phyloP scores from a whole-genome alignment of 2,113 vertebrate genomes.

The Passer domesticus region DNA sequence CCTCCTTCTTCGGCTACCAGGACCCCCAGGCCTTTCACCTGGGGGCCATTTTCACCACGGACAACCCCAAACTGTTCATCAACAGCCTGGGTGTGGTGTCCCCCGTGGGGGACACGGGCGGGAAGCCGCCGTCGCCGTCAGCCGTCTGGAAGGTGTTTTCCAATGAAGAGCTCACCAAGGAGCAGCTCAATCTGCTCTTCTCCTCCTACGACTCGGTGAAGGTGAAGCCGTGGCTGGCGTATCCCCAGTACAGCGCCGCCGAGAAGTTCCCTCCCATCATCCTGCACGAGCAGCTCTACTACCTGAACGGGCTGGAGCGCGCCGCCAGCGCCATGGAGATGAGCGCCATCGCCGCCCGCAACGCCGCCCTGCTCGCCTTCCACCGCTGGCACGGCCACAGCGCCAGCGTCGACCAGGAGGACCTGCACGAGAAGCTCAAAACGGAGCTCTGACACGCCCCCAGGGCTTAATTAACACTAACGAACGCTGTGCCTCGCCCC shows the following conservation, averaged over 20 bases:
- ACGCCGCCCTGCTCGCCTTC: slow-evolving; percentile 85
- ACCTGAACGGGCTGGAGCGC: slow-evolving; percentile 86
- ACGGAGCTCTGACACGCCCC: slow-evolving; percentile 79
- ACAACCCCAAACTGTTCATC: slow-evolving; percentile 76
- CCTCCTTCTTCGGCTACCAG: slow-evolving; percentile 79
- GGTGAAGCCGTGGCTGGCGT: slow-evolving; percentile 84
- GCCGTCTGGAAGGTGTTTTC: slow-evolving; percentile 91
- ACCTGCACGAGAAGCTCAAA: slow-evolving; percentile 83
- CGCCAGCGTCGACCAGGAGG: slow-evolving; percentile 84
- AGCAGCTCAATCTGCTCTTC: slow-evolving; percentile 82
- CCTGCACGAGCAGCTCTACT: slow-evolving; percentile 87
- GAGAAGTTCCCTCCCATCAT: slow-evolving; percentile 82
- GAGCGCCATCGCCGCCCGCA: slow-evolving; percentile 87
- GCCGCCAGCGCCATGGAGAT: slow-evolving; percentile 92
- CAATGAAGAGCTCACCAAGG: slow-evolving; percentile 68
- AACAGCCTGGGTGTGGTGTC: slow-evolving; percentile 75
- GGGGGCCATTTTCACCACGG: slow-evolving; percentile 77
- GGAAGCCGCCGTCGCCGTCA: background rate
- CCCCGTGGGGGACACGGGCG: slow-evolving; percentile 58
- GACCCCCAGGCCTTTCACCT: slow-evolving; percentile 70
- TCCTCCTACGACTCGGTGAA: slow-evolving; percentile 78
- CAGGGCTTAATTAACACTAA: background rate
- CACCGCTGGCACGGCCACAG: slow-evolving; percentile 84
- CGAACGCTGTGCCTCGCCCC: accelerated
- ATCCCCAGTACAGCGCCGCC: slow-evolving; percentile 80